phyloP scores from a whole-genome alignment of 1,140 invertebrate genomes.

The Leucophenga varia region DNA sequence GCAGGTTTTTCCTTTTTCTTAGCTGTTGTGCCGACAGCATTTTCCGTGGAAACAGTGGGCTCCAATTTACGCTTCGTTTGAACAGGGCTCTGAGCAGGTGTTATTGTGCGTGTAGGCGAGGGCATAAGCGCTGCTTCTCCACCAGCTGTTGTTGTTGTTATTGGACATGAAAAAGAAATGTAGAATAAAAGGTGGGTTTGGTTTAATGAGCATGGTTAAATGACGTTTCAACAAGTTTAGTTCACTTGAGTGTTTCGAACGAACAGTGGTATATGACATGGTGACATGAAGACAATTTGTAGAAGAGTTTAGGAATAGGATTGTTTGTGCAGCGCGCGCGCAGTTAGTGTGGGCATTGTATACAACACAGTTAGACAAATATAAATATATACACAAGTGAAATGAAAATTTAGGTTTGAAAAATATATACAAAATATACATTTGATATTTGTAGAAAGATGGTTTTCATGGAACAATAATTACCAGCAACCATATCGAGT shows the following conservation, averaged over 20 bases:
- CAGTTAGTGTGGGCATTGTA: too few relatives aligned
- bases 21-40: constrained; percentile 38
- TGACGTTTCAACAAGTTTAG: constrained; percentile 40
- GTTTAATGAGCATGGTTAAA: constrained; percentile 52
- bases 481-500: constrained; percentile 67
- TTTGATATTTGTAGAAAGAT: too few relatives aligned
- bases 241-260: constrained; percentile 34
- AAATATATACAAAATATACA: too few relatives aligned
- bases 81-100: constrained; percentile 45
- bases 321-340: too few relatives aligned
- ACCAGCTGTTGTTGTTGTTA: constrained; percentile 29
- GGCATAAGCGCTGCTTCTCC: constrained; percentile 59
- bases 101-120: constrained; percentile 63
- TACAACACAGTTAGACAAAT: too few relatives aligned
- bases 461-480: constrained; percentile 28
- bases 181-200: constrained; percentile 41
- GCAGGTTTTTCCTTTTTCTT: constrained; percentile 49
- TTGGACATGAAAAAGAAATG: constrained; percentile 18
- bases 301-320: background rate
- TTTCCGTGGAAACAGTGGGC: constrained; percentile 67
- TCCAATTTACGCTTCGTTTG: constrained; percentile 68
- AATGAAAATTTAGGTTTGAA: too few relatives aligned
- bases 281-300: background rate
- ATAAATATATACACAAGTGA: too few relatives aligned
- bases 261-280: background rate